Evolutionary conservation across 1,140 invertebrate genomes (phyloP).

Genomic region (Saccostrea glomerata): DNA sequence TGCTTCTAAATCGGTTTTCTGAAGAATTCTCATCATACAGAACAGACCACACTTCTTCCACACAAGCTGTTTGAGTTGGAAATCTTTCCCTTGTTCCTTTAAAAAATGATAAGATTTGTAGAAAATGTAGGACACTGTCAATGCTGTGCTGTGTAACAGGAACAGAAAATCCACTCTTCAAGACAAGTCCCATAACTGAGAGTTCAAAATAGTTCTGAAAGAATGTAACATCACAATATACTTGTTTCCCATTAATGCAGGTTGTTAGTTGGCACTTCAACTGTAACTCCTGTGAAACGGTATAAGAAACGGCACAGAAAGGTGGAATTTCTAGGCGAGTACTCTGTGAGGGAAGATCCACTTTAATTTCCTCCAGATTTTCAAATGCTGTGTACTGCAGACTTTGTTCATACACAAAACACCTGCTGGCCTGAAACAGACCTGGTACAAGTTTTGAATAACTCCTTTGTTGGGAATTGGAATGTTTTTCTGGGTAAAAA

Average conservation of each 20-base stretch:
- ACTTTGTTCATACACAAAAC: conserved; percentile 10
- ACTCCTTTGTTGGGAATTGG: not conserved
- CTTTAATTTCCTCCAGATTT: conserved; percentile 4
- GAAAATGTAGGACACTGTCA: not conserved
- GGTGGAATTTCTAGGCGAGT: not conserved
- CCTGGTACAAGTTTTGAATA: conserved; percentile 9
- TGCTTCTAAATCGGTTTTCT: conserved; percentile 25
- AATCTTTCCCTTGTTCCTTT: conserved; percentile 14
- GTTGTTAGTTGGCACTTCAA: not conserved
- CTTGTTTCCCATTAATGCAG: conserved; percentile 29
- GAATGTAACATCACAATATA: not conserved
- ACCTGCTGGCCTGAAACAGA: conserved; percentile 11
- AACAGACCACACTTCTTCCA: conserved; percentile 6
- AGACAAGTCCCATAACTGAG: not conserved
- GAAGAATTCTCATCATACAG: conserved; percentile 10
- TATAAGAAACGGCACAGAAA: not conserved
- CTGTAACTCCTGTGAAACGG: not conserved
- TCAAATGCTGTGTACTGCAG: conserved; percentile 2
- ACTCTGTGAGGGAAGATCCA: not conserved
- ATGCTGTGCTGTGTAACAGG: conserved; percentile 4
- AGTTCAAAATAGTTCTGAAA: not conserved
- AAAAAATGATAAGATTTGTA: not conserved
- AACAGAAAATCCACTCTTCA: not conserved
- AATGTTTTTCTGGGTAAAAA: conserved; percentile 15
- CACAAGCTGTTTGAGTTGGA: conserved; percentile 16